phyloP scores from a whole-genome alignment of 2,888 invertebrate genomes.

The Sabatieria punctata region DNA sequence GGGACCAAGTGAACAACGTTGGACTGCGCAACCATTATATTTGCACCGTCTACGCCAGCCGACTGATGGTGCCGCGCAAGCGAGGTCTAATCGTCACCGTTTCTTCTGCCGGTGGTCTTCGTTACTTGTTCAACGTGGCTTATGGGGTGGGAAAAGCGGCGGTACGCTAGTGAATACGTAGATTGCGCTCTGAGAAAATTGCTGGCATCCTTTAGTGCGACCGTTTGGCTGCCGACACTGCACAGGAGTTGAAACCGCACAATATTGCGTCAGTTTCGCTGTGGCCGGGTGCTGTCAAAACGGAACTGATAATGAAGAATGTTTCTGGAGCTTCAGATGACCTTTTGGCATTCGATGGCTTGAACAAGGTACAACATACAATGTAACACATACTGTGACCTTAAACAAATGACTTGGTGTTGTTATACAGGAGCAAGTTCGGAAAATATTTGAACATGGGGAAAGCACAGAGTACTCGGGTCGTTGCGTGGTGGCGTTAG shows the following conservation, averaged over 20 bases:
- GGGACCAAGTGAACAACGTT: slow-evolving; percentile 35
- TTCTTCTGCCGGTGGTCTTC: slow-evolving; percentile 34
- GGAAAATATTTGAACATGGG: slow-evolving; percentile 16
- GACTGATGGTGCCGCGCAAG: slow-evolving; percentile 33
- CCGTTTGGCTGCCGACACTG: slow-evolving; percentile 37
- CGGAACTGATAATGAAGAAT: slow-evolving; percentile 27
- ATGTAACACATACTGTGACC: too few relatives aligned
- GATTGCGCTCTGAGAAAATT: background rate
- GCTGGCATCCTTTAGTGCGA: slow-evolving; percentile 24
- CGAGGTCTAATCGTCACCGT: slow-evolving; percentile 37
- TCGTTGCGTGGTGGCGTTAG: slow-evolving; percentile 21
- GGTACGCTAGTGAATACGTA: slow-evolving; percentile 17
- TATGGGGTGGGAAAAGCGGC: slow-evolving; percentile 38
- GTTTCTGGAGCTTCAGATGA: background rate
- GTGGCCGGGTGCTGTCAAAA: slow-evolving; percentile 37
- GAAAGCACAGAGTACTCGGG: slow-evolving; percentile 26
- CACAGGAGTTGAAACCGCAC: slow-evolving; percentile 30
- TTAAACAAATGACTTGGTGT: too few relatives aligned
- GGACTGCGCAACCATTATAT: slow-evolving; percentile 38
- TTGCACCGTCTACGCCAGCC: slow-evolving; percentile 33
- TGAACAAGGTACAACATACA: slow-evolving; percentile 10
- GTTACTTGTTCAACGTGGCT: slow-evolving; percentile 34
- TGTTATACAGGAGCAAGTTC: too few relatives aligned
- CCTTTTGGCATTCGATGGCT: background rate
- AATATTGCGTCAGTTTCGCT: slow-evolving; percentile 33